Evolutionary conservation across 2,888 invertebrate species (phyloP), one percentile per base, ranked within the genome.

Genomic region (Rotaria sp.): DNA sequence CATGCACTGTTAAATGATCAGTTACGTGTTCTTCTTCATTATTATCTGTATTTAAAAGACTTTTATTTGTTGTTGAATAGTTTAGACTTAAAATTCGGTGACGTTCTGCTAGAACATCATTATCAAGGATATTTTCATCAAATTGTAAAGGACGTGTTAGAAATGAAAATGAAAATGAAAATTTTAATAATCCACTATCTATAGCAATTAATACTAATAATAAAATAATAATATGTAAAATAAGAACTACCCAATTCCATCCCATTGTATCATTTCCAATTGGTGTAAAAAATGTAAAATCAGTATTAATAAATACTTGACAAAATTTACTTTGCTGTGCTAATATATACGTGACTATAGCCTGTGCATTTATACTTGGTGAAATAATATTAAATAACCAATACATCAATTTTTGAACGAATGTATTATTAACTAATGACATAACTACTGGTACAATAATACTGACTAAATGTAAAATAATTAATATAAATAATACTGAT

Each of bases 91-190:
- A 80, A n/a, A 80, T n/a, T 7, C 80, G 80, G 4, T 45, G 80
- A n/a, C 80, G 41, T 45, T 80, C 80, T 38, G 80, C n/a, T 45
- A 80, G 15, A 80, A 80, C 80, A 45, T 80, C 80, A 45, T 45
- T n/a, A 45, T 80, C 80, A 80, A 80, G 41, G 18, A 18, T 67
- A 30, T 30, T 35, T 67, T 67, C 67, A 67, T 67, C 21, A 15
- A 67, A 67, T 1, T 15, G 5, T 8, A 21, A 18, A 18, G 67
- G 35, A 15, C 4, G 1, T 67, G 5, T 7, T 7, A 35, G 5
- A 57, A 57, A n/a, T 21, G 38, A 38, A 11, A 13, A 45, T n/a
- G 41, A 13, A 67, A 80, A 80, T 45, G 80, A 80, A 45, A 24
- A 18, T 45, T 80, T 80, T 11, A 80, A 21, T 38, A 45, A 13